Percentiles rank a stretch among this genome's conserved stretches.
These are phyloP conservation scores for Epizoanthus ramosus DNA, from an alignment of 92 coral and sea anemone species.

Conservation along the genomic window DNA sequence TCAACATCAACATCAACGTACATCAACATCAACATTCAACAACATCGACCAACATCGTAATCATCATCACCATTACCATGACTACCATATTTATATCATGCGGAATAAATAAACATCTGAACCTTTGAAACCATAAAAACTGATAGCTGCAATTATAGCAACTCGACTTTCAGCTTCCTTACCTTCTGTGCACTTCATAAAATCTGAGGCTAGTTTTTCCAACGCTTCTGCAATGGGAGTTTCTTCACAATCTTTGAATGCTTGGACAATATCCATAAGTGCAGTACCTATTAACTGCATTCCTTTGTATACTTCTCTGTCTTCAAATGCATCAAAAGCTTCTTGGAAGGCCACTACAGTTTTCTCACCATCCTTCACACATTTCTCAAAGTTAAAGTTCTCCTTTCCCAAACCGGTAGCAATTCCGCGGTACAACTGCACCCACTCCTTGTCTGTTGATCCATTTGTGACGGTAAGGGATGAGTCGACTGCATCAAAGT, in stretches of 20 bases:
- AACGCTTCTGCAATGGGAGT: slow-evolving; percentile 79
- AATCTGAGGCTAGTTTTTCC: slow-evolving; percentile 79
- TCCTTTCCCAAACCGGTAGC: slow-evolving; percentile 81
- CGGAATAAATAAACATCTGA: no score
- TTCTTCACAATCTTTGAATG: slow-evolving; percentile 75
- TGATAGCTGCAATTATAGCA: no score
- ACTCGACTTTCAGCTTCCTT: not conserved
- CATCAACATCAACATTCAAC: no score
- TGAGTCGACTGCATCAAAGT: slow-evolving; percentile 74
- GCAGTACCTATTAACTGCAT: slow-evolving; percentile 75
- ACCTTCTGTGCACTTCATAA: slow-evolving; percentile 72
- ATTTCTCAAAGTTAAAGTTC: slow-evolving; percentile 73
- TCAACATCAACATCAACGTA: no score
- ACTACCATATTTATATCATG: no score
- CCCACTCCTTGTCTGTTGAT: slow-evolving; percentile 74
- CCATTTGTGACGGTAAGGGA: slow-evolving; percentile 65
- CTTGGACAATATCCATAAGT: slow-evolving; percentile 69
- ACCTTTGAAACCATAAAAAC: no score
- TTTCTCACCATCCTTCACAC: slow-evolving; percentile 84
- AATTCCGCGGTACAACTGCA: slow-evolving; percentile 79
- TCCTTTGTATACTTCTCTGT: slow-evolving; percentile 65
- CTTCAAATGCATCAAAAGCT: slow-evolving; percentile 80
- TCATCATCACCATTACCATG: no score
- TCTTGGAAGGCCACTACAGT: slow-evolving; percentile 73
- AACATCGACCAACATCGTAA: no score